These are phyloP conservation scores for Bombus turneri DNA, from an alignment of 1,140 invertebrate genomes.

Conservation along the genomic window DNA sequence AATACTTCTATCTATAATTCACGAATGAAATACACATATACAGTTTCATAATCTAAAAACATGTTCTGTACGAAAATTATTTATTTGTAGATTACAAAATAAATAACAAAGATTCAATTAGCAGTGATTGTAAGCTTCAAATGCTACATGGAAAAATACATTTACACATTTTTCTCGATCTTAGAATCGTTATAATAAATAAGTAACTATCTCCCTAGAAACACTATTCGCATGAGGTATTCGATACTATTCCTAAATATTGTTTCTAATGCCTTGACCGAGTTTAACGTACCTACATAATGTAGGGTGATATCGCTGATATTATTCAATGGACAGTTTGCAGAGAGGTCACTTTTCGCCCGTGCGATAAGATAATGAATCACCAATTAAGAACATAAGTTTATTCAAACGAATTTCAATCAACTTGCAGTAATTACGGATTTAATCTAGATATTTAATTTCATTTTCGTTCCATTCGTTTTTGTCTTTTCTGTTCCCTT, in stretches of 20 bases:
- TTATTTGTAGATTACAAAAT: neutral
- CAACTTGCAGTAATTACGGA: neutral
- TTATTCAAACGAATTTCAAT: neutral
- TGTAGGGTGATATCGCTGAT: constrained; percentile 23
- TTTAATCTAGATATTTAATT: neutral
- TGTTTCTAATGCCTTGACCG: constrained; percentile 19
- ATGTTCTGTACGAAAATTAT: neutral
- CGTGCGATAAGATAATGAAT: neutral
- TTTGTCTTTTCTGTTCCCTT: neutral
- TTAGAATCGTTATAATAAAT: neutral
- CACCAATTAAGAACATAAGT: neutral
- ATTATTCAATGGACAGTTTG: constrained; percentile 28
- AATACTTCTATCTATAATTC: neutral
- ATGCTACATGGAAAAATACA: no score
- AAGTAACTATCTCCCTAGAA: neutral
- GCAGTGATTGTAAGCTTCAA: no score
- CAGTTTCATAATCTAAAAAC: neutral
- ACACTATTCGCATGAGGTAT: neutral
- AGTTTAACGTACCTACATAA: neutral
- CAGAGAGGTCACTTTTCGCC: neutral
- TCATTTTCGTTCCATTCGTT: neutral
- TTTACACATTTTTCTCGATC: neutral
- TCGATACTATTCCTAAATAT: neutral
- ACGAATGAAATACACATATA: neutral
- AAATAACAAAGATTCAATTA: neutral